Conservation (phyloP, 2,888 invertebrate genomes). For the Brachycybe producta region DNA sequence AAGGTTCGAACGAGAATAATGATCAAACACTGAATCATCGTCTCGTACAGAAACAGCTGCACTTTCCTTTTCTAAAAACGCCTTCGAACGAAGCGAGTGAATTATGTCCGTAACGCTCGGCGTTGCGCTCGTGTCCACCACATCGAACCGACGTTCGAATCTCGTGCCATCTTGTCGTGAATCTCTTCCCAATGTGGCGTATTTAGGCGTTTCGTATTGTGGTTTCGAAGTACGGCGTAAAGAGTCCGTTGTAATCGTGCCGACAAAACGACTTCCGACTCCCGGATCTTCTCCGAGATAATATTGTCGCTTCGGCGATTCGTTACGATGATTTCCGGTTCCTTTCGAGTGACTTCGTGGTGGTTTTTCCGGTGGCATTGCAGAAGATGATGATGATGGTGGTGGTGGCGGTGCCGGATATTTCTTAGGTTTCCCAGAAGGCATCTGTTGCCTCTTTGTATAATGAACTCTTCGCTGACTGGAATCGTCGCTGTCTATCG, state of each 20-base stretch:
- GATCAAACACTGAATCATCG: conserved; percentile 15
- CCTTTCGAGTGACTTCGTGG: neutral
- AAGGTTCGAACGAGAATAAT: neutral
- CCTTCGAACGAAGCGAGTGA: conserved; percentile 13
- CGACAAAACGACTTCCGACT: conserved; percentile 9
- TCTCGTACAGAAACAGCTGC: conserved; percentile 11
- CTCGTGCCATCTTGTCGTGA: neutral
- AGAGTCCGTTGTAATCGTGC: neutral
- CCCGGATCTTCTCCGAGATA: conserved; percentile 15
- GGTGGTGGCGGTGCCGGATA: conserved; percentile 4
- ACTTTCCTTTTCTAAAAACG: conserved; percentile 13
- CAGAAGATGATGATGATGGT: neutral
- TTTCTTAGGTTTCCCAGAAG: conserved; percentile 1
- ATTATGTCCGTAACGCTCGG: conserved; percentile 15
- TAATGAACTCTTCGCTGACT: conserved; percentile 8
- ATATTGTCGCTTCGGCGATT: conserved; percentile 14
- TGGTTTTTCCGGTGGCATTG: neutral
- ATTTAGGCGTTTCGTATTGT: neutral
- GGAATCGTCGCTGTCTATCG: neutral
- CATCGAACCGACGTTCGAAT: neutral
- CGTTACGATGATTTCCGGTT: neutral
- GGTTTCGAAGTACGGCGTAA: neutral
- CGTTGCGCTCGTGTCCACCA: conserved; percentile 2
- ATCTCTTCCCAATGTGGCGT: conserved; percentile 8
- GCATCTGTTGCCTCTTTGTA: conserved; percentile 13